phyloP scores from a whole-genome alignment of 2,113 vertebrate genomes.

The Actenoides lindsayi region DNA sequence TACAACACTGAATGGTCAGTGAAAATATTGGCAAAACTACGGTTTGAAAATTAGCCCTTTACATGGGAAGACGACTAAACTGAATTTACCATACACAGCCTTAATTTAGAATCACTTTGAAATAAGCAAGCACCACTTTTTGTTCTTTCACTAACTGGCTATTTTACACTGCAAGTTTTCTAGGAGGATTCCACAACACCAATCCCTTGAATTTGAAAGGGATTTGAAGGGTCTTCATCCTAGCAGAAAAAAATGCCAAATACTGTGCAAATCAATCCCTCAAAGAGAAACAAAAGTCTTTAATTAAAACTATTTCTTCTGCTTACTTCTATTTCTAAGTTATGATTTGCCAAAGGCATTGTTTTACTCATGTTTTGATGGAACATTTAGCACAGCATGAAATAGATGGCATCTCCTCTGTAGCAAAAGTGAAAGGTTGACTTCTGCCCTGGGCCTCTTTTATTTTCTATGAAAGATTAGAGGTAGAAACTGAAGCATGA shows the following conservation, averaged over 20 bases:
- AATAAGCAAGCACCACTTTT: neutral
- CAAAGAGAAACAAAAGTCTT: constrained; percentile 38
- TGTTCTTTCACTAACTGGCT: neutral
- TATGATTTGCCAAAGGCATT: constrained; percentile 68
- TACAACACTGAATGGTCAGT: rapidly evolving
- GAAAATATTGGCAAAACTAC: neutral
- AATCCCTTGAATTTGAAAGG: neutral
- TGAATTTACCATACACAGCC: neutral
- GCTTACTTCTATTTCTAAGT: constrained; percentile 52
- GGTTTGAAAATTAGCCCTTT: neutral
- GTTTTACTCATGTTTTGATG: constrained; percentile 79
- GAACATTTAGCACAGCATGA: constrained; percentile 82
- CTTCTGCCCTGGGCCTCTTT: constrained; percentile 76
- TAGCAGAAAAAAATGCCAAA: neutral
- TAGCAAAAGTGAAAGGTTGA: constrained; percentile 83
- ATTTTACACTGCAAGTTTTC: neutral
- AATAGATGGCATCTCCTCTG: constrained; percentile 78
- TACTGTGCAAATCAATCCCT: constrained; percentile 55
- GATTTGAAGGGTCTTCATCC: neutral
- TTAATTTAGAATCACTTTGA: neutral
- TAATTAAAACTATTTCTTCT: constrained; percentile 55
- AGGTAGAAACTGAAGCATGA: constrained; percentile 63
- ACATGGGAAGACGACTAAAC: neutral
- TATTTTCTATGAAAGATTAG: constrained; percentile 58
- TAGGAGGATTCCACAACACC: neutral